These are phyloP conservation scores for Macrosiphum euphorbiae DNA, from an alignment of 2,888 invertebrate species.

Conservation along the genomic window DNA sequence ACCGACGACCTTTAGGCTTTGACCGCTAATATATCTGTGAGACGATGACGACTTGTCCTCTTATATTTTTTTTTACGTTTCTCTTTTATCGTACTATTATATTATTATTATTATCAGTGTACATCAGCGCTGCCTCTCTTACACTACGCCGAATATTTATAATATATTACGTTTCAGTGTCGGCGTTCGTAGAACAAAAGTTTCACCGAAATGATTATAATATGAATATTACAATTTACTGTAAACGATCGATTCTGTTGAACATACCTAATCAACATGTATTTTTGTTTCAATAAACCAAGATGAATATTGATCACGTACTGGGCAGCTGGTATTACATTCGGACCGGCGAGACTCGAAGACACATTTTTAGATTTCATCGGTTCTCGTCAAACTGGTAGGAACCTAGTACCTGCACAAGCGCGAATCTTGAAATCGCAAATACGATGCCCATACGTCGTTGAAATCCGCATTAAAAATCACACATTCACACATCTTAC, in stretches of 20 bases:
- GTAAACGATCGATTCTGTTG: not conserved
- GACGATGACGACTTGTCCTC: not conserved
- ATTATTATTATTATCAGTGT: constrained; percentile 4
- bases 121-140: not conserved
- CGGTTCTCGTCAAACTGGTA: constrained; percentile 26
- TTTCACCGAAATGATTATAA: constrained; percentile 12
- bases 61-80: constrained; percentile 9
- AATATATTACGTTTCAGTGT: not conserved
- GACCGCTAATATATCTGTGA: not conserved
- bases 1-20: not conserved
- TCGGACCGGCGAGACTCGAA: not conserved
- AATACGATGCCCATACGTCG: not conserved
- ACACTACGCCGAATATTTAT: not conserved
- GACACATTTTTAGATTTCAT: constrained; percentile 37
- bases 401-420: not conserved
- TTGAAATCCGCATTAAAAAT: constrained; percentile 5
- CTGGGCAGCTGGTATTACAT: not conserved
- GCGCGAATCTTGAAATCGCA: not conserved
- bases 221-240: not conserved
- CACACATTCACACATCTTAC: not conserved
- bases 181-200: not conserved
- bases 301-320: not conserved
- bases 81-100: not conserved
- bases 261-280: not conserved
- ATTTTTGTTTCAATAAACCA: not conserved